A percentile compares a stretch with the other conserved stretches of the same genome.
These are phyloP conservation scores for Thyatira batis DNA, from an alignment of 2,888 invertebrate species.

Conservation along the genomic window DNA sequence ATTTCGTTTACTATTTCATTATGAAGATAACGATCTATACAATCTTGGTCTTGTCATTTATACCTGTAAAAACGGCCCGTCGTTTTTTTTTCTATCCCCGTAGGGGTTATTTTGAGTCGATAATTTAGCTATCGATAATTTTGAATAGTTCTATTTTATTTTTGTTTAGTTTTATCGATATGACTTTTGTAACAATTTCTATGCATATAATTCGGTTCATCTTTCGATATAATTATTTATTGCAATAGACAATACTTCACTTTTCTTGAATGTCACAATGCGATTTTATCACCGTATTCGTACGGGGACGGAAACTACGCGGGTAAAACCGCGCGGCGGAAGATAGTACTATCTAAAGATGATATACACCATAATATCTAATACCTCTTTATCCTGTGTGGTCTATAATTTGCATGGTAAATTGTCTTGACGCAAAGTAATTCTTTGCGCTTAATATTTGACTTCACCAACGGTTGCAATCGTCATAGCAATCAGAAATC, in stretches of 20 bases:
- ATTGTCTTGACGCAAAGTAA: background rate
- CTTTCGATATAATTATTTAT: too few species aligned
- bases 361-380: too few species aligned
- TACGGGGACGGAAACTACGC: too few species aligned
- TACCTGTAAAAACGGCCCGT: slow-evolving; percentile 55
- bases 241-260: too few species aligned
- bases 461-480: background rate
- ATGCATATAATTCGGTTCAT: background rate
- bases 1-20: background rate
- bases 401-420: slow-evolving; percentile 2
- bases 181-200: too few species aligned
- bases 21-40: slow-evolving; percentile 11
- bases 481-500: background rate
- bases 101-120: slow-evolving; percentile 41
- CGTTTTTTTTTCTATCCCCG: slow-evolving; percentile 40
- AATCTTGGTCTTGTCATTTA: slow-evolving; percentile 44
- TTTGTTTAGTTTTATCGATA: too few species aligned
- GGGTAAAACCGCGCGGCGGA: too few species aligned
- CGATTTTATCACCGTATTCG: too few species aligned
- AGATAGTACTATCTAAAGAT: too few species aligned
- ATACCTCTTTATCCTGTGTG: slow-evolving; percentile 9
- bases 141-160: background rate
- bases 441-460: background rate
- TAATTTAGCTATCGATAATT: slow-evolving; percentile 24
- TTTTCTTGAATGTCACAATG: too few species aligned